Evolutionary conservation across 2,888 invertebrate genomes (phyloP).

Genomic region (Mythimna pallens): DNA sequence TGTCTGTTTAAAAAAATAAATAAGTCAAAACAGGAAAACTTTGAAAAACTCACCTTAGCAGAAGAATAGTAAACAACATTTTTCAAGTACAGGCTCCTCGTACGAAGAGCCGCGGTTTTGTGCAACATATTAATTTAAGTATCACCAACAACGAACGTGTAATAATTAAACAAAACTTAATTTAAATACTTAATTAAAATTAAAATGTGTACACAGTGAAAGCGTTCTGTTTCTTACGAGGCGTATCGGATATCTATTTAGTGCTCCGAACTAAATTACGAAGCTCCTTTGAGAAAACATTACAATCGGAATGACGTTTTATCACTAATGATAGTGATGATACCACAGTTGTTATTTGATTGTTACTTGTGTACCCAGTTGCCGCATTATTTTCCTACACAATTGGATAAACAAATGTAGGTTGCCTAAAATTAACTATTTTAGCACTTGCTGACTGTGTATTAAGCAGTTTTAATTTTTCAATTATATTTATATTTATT

Average conservation of each 20-base stretch:
- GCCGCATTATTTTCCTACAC: constrained; percentile 34
- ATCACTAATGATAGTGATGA: constrained; percentile 71
- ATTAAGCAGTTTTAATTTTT: background rate
- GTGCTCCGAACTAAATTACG: constrained; percentile 60
- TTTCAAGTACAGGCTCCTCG: constrained; percentile 75
- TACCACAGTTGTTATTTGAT: constrained; percentile 62
- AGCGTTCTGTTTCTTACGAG: constrained; percentile 73
- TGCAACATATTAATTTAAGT: constrained; percentile 77
- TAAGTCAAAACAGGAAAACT: background rate
- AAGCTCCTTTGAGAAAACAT: constrained; percentile 76
- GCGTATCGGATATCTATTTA: constrained; percentile 73
- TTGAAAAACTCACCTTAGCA: constrained; percentile 74
- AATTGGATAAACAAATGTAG: background rate
- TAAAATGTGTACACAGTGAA: constrained; percentile 66
- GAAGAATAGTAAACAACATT: constrained; percentile 81
- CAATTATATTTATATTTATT: background rate
- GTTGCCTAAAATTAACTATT: background rate
- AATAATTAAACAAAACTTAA: constrained; percentile 61
- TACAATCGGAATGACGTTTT: constrained; percentile 76
- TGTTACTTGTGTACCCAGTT: constrained; percentile 39
- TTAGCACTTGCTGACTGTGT: background rate
- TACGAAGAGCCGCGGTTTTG: constrained; percentile 79
- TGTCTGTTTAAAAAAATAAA: background rate
- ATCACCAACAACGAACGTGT: constrained; percentile 56
- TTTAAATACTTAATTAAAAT: constrained; percentile 38